Base-by-base conservation (phyloP, 1,140 invertebrate species). In the Zeugodacus cucurbitae region DNA sequence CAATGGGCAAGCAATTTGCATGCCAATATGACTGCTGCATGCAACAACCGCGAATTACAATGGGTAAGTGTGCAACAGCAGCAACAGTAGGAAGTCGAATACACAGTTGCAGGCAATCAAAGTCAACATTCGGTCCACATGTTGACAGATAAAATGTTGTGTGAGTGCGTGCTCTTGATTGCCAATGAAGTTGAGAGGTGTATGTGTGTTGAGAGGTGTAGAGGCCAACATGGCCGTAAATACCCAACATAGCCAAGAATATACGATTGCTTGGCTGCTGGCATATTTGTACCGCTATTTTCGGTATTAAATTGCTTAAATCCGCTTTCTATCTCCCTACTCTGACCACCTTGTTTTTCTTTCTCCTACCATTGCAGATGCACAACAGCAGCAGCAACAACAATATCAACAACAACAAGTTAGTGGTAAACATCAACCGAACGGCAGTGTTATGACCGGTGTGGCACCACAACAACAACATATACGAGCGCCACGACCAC, bases 401-500 rank as follows among this genome's bases (percentile, higher is more conserved):
- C 91, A 92, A 89, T 90, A 92, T 89, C 91, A 92, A 90, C 91
- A 91, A 64, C 90, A 90, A 88, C 88, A 88, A 85, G 90, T 91
- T 86, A 67, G 89, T 86, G 89, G 89, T 89, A 93, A 93, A 90
- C 91, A 92, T 90, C 91, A 92, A 87, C 90, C 91, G 17, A 93
- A 93, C 87, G 92, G 92, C 37, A 87, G 88, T 88, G 90, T 93
- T 74, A 89, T 93, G 54, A 91, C 90, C 57, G 91, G 91, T 29
- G 90, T 92, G 48, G 57, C 34, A 11, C 57, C 70, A 2, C 34
- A 87, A 20, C 58, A 90, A 54, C 92, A 93, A 89, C 91, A 93
- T 87, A 92, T 93, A 90, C 90, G 92, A 14, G 92, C 92, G 11
- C 92, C 92, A 89, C 90, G 92, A 64, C 92, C 92, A 90, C 92